These are phyloP conservation scores for Lepidurus apus DNA, from an alignment of 1,140 invertebrate genomes.

Conservation along the genomic window DNA sequence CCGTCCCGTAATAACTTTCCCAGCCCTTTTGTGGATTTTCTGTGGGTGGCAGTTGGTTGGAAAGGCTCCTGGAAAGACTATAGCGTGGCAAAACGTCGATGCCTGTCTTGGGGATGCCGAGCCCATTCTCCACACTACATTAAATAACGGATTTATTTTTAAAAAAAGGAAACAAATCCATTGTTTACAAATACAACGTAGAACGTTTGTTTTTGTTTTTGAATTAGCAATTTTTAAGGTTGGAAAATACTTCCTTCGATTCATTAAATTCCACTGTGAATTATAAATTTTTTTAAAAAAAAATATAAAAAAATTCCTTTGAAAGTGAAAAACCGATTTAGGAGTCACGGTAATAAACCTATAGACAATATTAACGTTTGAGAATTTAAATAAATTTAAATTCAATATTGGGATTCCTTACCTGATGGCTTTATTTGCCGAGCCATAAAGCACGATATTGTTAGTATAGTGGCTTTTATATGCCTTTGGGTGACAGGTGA, in stretches of 20 bases:
- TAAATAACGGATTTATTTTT: background rate
- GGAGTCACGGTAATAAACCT: too few species aligned
- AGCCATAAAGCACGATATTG: constrained; percentile 26
- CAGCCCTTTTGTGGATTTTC: constrained; percentile 13
- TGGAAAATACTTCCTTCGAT: too few species aligned
- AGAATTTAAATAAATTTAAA: background rate
- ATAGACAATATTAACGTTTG: background rate
- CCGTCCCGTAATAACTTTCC: constrained; percentile 3
- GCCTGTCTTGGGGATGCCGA: background rate
- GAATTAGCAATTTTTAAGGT: too few species aligned
- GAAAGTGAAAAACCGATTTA: too few species aligned
- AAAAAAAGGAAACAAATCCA: background rate
- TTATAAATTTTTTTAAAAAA: too few species aligned
- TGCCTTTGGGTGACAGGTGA: background rate
- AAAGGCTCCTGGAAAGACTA: background rate
- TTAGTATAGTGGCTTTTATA: constrained; percentile 26
- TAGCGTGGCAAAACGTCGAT: background rate
- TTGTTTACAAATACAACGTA: background rate
- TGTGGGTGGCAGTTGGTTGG: background rate
- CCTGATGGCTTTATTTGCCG: constrained; percentile 15
- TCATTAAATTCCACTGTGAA: too few species aligned
- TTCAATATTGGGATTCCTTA: background rate
- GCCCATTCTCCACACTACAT: background rate
- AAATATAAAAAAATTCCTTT: too few species aligned
- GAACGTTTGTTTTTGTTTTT: too few species aligned